A percentile compares a stretch with the other conserved stretches of the same genome.
These are phyloP conservation scores for Arnoldichthys spilopterus DNA, from an alignment of 2,797 vertebrate genomes.

Conservation along the genomic window DNA sequence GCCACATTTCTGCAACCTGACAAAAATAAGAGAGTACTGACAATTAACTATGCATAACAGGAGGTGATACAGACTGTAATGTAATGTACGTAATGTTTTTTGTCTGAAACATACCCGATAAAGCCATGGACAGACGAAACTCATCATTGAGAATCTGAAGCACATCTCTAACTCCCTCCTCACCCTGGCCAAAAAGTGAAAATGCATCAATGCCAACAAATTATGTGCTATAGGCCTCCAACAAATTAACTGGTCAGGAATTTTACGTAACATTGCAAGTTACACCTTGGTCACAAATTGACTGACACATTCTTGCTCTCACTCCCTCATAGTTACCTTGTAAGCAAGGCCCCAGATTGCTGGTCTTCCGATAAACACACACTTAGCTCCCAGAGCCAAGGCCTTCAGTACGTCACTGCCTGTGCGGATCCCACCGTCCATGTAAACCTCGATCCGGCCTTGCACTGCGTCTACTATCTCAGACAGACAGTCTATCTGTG, in stretches of 20 bases:
- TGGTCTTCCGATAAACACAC: conserved; percentile 92
- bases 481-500: conserved; percentile 89
- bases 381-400: conserved; percentile 91
- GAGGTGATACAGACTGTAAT: not conserved
- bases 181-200: conserved; percentile 77
- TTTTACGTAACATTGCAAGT: not conserved
- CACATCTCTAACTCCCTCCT: conserved; percentile 86
- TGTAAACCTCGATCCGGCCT: conserved; percentile 88
- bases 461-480: conserved; percentile 90
- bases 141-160: conserved; percentile 91
- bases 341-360: conserved; percentile 93
- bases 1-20: conserved; percentile 88
- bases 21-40: conserved; percentile 1
- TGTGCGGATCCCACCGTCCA: conserved; percentile 92
- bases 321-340: conserved; percentile 79
- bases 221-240: not conserved
- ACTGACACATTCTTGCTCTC: not conserved
- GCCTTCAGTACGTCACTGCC: conserved; percentile 93
- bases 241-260: not conserved
- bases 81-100: not conserved
- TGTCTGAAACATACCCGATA: conserved; percentile 81
- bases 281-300: not conserved
- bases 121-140: conserved; percentile 88
- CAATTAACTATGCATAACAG: not conserved
- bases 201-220: not conserved